Conservation (phyloP, 2,888 invertebrate species). For the Theodoxus fluviatilis region DNA sequence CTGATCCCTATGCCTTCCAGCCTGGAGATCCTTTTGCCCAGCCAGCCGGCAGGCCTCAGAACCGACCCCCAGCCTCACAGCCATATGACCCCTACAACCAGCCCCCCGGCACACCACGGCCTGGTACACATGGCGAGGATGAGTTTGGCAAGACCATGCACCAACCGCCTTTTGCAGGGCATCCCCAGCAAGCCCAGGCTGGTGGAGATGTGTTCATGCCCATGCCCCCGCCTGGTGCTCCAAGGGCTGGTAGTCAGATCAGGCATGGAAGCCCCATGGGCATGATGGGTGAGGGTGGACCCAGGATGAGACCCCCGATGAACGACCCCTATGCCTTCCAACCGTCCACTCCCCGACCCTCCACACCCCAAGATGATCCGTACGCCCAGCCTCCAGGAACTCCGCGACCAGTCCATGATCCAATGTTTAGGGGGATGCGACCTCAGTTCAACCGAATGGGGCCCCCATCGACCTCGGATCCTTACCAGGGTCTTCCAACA, state of each 20-base stretch:
- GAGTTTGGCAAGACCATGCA: too few relatives aligned
- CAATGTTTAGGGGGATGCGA: too few relatives aligned
- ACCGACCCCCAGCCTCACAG: slow-evolving; percentile 17
- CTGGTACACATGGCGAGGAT: neutral
- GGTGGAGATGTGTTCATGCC: slow-evolving; percentile 4
- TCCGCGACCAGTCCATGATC: too few relatives aligned
- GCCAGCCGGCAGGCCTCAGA: neutral
- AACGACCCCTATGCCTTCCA: slow-evolving; percentile 49
- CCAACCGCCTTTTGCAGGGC: slow-evolving; percentile 20
- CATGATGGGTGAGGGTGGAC: slow-evolving; percentile 23
- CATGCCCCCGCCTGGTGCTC: neutral
- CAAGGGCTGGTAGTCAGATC: neutral
- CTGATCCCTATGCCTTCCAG: too few relatives aligned
- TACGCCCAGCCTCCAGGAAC: slow-evolving; percentile 28
- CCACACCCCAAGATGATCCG: slow-evolving; percentile 28
- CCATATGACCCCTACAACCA: slow-evolving; percentile 40
- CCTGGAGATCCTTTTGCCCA: too few relatives aligned
- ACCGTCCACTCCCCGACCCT: slow-evolving; percentile 46
- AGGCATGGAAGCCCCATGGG: slow-evolving; percentile 6
- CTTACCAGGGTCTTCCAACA: neutral
- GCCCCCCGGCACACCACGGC: slow-evolving; percentile 37
- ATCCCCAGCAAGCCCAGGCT: too few relatives aligned
- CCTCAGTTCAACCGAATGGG: too few relatives aligned
- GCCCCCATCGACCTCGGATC: too few relatives aligned
- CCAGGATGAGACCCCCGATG: slow-evolving; percentile 28